These are phyloP conservation scores for Martes martes DNA, from an alignment of 2,113 vertebrate genomes.

Conservation along the genomic window DNA sequence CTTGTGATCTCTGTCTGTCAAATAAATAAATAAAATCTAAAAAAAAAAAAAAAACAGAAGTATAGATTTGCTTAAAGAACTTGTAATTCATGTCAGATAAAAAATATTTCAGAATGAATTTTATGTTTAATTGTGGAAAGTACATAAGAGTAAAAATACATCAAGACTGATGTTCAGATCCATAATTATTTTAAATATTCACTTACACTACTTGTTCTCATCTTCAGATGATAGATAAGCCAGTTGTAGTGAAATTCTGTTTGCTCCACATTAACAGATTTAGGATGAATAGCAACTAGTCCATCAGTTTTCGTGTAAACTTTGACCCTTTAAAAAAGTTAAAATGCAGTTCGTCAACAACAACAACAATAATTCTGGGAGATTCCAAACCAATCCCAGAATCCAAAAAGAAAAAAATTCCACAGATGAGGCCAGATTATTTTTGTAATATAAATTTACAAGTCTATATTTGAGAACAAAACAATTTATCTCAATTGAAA, in stretches of 20 bases:
- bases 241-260: constrained; percentile 93
- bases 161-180: background rate
- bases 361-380: background rate
- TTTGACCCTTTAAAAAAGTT: constrained; percentile 86
- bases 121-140: background rate
- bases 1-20: no score
- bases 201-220: constrained; percentile 97
- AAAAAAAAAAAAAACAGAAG: background rate
- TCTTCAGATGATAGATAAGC: constrained; percentile 99
- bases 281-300: constrained; percentile 95
- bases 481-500: background rate
- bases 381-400: background rate
- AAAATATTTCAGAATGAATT: background rate
- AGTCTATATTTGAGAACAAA: background rate
- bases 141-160: background rate
- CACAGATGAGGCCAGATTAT: background rate
- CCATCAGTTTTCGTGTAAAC: constrained; percentile 96
- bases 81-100: background rate
- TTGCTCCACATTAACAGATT: constrained; percentile 97
- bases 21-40: no score
- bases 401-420: background rate
- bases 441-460: background rate
- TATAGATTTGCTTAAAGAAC: background rate
- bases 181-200: background rate
- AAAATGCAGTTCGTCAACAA: background rate